phyloP scores from a whole-genome alignment of 2,888 invertebrate species.

The Nasonovia ribisnigri region DNA sequence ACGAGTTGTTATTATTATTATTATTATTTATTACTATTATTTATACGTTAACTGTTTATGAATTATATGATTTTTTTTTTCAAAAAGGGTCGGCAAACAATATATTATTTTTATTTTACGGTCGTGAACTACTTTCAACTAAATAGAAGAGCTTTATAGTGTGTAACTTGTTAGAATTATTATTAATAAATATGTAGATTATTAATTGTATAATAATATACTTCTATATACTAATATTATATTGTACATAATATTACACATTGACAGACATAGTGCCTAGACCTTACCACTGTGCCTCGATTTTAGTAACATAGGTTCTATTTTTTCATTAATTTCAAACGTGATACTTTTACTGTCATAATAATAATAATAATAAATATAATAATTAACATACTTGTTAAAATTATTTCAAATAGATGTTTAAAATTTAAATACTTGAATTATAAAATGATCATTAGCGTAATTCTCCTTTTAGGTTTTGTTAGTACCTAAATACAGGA shows the following conservation, averaged over 20 bases:
- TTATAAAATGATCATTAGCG: background rate
- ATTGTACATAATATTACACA: conserved; percentile 20
- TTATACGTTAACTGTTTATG: background rate
- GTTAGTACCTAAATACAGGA: background rate
- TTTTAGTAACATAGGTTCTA: conserved; percentile 43
- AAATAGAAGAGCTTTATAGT: conserved; percentile 16
- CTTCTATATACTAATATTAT: background rate
- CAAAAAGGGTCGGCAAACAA: background rate
- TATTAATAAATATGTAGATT: background rate
- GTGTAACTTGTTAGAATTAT: conserved; percentile 24
- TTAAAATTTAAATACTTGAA: background rate
- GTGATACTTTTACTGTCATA: conserved; percentile 1
- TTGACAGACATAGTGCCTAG: conserved; percentile 44
- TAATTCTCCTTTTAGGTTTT: background rate
- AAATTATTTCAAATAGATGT: background rate
- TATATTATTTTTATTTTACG: background rate
- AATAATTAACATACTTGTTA: background rate
- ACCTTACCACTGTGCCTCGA: conserved; percentile 60
- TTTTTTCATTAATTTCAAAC: conserved; percentile 43
- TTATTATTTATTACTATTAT: background rate
- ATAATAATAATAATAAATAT: background rate
- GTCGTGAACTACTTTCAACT: background rate
- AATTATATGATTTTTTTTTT: background rate
- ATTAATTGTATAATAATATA: conserved; percentile 21
- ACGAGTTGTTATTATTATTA: background rate